A percentile compares a stretch with the other conserved stretches of the same genome.
These are phyloP conservation scores for Cosmopolites sordidus DNA, from an alignment of 2,888 invertebrate genomes.

Conservation along the genomic window DNA sequence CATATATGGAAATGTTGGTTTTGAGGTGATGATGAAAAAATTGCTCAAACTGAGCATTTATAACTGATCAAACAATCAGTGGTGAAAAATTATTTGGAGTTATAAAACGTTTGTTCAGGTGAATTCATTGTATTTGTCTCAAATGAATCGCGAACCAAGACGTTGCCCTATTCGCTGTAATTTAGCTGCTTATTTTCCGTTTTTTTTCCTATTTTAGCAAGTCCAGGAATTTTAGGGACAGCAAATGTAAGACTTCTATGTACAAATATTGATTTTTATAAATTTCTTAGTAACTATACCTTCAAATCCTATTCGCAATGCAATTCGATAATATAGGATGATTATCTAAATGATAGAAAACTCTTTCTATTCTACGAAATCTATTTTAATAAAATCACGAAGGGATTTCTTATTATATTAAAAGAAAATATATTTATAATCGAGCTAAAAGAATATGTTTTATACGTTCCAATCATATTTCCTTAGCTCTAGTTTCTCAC, in stretches of 20 bases:
- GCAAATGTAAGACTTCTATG: not conserved
- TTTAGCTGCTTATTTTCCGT: not conserved
- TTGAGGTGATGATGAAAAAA: too few relatives aligned
- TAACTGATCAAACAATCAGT: too few relatives aligned
- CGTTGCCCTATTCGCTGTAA: too few relatives aligned
- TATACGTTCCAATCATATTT: not conserved
- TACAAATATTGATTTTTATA: not conserved
- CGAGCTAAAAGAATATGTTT: not conserved
- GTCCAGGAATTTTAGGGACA: not conserved
- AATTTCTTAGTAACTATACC: conserved; percentile 34
- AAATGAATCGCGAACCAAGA: too few relatives aligned
- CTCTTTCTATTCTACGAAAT: not conserved
- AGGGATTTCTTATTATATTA: not conserved
- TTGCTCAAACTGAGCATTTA: too few relatives aligned
- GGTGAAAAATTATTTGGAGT: too few relatives aligned
- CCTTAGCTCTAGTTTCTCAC: not conserved
- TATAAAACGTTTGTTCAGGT: too few relatives aligned
- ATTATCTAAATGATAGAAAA: conserved; percentile 25
- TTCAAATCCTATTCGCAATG: conserved; percentile 48
- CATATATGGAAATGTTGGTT: too few relatives aligned
- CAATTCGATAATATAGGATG: conserved; percentile 39
- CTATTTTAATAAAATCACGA: not conserved
- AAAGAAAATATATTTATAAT: not conserved
- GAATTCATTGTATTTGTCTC: too few relatives aligned
- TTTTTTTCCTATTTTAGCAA: too few relatives aligned